phyloP scores from a whole-genome alignment of 53 echinoderm and acorn worm species.

The Echinometra lucunter region DNA sequence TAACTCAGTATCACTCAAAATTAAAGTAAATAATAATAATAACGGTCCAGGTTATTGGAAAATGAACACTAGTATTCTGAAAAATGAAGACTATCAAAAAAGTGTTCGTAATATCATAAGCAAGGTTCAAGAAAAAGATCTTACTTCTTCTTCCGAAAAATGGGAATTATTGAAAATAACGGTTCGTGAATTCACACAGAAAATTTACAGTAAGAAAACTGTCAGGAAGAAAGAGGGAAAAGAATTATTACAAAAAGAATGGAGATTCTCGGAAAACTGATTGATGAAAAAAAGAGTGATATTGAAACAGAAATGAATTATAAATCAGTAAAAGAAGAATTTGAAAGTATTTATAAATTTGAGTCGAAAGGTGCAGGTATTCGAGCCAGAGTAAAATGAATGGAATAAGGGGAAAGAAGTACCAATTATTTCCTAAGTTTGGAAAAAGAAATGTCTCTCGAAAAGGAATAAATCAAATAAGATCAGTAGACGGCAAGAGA shows the following conservation, averaged over 20 bases:
- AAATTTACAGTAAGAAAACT: neutral
- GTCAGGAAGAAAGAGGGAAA: neutral
- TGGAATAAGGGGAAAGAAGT: too few relatives aligned
- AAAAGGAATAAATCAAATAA: too few relatives aligned
- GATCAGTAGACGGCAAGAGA: too few relatives aligned
- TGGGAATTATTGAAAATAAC: constrained; percentile 14
- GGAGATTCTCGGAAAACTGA: neutral
- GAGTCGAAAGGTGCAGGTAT: too few relatives aligned
- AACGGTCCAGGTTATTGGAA: constrained; percentile 37
- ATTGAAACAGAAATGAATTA: neutral
- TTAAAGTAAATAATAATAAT: neutral
- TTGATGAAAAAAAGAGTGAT: neutral
- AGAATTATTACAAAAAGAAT: neutral
- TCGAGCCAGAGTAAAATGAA: too few relatives aligned
- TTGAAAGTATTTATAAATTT: too few relatives aligned
- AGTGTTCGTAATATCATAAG: too few relatives aligned
- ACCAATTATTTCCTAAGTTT: too few relatives aligned
- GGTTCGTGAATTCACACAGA: neutral
- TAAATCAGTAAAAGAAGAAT: constrained; percentile 13
- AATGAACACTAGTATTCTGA: constrained; percentile 17
- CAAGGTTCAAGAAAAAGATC: neutral
- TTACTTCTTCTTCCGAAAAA: neutral
- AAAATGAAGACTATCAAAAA: neutral
- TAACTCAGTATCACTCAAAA: constrained; percentile 4
- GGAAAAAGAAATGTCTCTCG: too few relatives aligned